phyloP scores from a whole-genome alignment of 2,797 vertebrate genomes.

The Smutsia temminckii region DNA sequence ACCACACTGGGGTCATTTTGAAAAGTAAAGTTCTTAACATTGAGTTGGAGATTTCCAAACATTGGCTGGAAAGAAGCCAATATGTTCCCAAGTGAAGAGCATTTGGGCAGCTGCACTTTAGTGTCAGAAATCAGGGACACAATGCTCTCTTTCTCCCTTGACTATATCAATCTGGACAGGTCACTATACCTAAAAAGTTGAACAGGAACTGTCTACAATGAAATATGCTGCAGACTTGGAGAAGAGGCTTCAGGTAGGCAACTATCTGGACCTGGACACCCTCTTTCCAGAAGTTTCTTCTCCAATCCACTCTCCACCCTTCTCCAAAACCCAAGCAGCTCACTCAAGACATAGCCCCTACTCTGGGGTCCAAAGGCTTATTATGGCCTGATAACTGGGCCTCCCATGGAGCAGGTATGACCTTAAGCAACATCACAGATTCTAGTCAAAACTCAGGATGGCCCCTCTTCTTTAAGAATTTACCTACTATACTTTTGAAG shows the following conservation, averaged over 20 bases:
- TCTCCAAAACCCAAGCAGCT: neutral
- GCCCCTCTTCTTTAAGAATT: neutral
- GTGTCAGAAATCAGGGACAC: neutral
- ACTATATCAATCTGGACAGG: neutral
- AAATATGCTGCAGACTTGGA: neutral
- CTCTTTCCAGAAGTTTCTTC: neutral
- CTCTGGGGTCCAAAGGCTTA: neutral
- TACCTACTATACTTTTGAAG: neutral
- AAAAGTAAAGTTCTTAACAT: constrained; percentile 18
- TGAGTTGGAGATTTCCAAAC: constrained; percentile 35
- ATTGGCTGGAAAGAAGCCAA: neutral
- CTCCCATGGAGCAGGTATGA: neutral
- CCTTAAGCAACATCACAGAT: neutral
- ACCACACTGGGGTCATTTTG: constrained; percentile 7
- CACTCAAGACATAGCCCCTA: neutral
- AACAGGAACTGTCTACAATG: neutral
- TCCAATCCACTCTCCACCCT: neutral
- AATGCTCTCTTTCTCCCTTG: neutral
- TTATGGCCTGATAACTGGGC: neutral
- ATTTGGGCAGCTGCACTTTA: neutral
- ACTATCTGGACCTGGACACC: neutral
- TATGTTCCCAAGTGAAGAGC: neutral
- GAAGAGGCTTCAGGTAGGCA: neutral
- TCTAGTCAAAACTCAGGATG: neutral
- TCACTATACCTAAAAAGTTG: neutral